Evolutionary conservation across 2,797 vertebrate genomes (phyloP).

Genomic region (Pangasius mekongensis): DNA sequence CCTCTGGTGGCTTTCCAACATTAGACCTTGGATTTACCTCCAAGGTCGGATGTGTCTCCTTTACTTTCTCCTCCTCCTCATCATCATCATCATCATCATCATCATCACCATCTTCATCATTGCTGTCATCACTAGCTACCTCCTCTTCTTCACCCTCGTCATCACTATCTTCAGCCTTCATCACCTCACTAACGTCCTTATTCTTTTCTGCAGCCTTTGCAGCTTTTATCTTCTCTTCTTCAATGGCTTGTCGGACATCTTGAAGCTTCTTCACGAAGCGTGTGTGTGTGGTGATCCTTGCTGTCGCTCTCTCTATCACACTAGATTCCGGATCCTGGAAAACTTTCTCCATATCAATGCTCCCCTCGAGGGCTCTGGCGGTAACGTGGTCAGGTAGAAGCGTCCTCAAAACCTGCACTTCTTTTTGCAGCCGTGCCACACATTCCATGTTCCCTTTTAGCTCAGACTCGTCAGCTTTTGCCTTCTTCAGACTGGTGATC

Average conservation of each 20-base stretch:
- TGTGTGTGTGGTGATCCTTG: conserved; percentile 85
- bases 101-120: background rate
- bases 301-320: conserved; percentile 80
- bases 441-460: conserved; percentile 83
- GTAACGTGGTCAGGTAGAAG: conserved; percentile 85
- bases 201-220: conserved; percentile 17
- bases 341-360: conserved; percentile 81
- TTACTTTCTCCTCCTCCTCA: background rate
- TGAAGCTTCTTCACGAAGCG: conserved; percentile 84
- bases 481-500: conserved; percentile 81
- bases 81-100: background rate
- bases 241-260: conserved; percentile 73
- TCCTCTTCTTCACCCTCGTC: background rate
- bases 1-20: conserved; percentile 2
- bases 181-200: conserved; percentile 27
- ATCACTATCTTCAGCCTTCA: background rate
- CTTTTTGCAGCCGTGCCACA: conserved; percentile 83
- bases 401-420: conserved; percentile 87
- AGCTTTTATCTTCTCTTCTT: conserved; percentile 63
- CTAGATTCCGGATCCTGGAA: conserved; percentile 84
- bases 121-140: background rate
- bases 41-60: background rate
- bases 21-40: background rate
- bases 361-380: conserved; percentile 82
- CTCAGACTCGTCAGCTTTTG: conserved; percentile 82